Evolutionary conservation across 2,113 vertebrate species (phyloP), one percentile per base, ranked within the genome.

Genomic region (Phocoena phocoena): DNA sequence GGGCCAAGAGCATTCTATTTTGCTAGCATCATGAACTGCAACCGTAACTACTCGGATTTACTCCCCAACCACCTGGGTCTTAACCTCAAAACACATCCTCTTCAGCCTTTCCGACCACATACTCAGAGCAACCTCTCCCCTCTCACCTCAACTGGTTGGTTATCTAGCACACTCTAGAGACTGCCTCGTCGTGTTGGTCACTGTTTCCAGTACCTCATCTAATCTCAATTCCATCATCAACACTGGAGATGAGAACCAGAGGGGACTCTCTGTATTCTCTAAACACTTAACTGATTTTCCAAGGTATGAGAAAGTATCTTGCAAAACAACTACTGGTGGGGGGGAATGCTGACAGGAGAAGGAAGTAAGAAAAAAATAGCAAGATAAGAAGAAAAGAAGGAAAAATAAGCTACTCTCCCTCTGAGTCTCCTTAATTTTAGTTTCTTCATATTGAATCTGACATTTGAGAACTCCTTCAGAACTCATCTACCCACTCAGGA

Each of bases 21-120:
- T 88, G 73, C 33, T 68, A 28, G 14, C 6, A 18, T 41, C 53
- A 21, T 0, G 23, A 33, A 60, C 7, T 8, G 21, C 36, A 36
- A 87, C 53, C 4, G 28, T 41, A 67, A 71, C 9, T 20, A 23
- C 11, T 36, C 5, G 6, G 47, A 11, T 26, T 74, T 58, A 9
- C 20, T n/a, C 28, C 31, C 67, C 31, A 15, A 26, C 38, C 28
- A 26, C 2, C 71, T 81, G n/a, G 53, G 21, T 44, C 36, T 73
- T 31, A 63, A 25, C 11, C 3, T n/a, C 18, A 18, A 31, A 33
- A 65, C 0, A 0, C 1, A 4, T 17, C 28, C 5, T 23, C 70
- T 33, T 62, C 9, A 41, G 33, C 33, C 17, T 82, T 80, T 44
- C 33, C 23, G 6, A 33, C 8, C 60, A 53, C 50, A 33, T 11